A percentile compares a stretch with the other conserved stretches of the same genome.
These are phyloP conservation scores for Diadema setosum DNA, from an alignment of 35 echinoderm and acorn worm species.

Conservation along the genomic window DNA sequence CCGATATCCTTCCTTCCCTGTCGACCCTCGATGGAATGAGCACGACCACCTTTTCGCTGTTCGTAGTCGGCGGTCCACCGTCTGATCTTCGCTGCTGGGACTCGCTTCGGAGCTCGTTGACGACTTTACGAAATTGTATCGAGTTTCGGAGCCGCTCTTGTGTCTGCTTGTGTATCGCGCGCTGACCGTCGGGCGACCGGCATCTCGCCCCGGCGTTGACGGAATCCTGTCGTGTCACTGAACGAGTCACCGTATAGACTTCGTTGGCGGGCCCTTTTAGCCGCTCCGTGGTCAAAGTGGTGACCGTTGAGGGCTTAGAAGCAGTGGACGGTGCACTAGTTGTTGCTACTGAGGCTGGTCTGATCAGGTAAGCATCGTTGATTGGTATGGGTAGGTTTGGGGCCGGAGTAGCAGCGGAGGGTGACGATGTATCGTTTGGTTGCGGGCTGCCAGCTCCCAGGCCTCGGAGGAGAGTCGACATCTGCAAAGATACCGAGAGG, in stretches of 20 bases:
- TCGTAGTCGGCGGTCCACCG: neutral
- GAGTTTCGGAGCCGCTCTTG: neutral
- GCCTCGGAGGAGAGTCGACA: neutral
- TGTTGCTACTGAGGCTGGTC: neutral
- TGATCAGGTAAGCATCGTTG: conserved; percentile 9
- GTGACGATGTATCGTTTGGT: neutral
- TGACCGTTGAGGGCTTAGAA: neutral
- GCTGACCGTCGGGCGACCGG: neutral
- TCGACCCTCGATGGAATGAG: neutral
- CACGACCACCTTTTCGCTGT: neutral
- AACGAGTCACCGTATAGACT: neutral
- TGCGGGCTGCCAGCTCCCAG: neutral
- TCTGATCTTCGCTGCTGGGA: neutral
- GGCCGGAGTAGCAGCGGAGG: neutral
- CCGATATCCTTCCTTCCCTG: too few species aligned
- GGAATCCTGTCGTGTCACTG: neutral
- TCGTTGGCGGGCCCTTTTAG: conserved; percentile 1
- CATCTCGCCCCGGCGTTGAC: too few species aligned
- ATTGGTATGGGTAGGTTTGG: neutral
- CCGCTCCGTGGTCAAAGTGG: neutral
- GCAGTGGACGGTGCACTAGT: neutral
- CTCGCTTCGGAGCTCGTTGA: neutral
- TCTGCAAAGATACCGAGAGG: neutral
- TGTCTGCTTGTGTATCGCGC: neutral
- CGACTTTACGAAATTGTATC: neutral